Evolutionary conservation across 2,888 invertebrate species (phyloP), one percentile per base, ranked within the genome.

Genomic region (Troglohyphantes excavatus): DNA sequence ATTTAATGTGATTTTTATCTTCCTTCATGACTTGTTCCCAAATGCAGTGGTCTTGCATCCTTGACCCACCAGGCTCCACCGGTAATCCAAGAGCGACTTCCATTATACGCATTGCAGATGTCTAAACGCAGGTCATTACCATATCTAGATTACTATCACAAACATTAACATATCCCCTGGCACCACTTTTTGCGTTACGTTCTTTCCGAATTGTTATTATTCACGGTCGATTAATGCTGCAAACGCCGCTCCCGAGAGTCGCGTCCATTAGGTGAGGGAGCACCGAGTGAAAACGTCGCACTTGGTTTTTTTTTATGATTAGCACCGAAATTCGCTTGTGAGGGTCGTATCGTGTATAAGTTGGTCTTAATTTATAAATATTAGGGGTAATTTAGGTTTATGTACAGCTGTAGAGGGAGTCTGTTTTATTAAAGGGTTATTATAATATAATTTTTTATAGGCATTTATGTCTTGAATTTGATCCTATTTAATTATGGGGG

Each of bases 161-260:
- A 46, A 27, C 83, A 83, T 83, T 83, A 83, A 83, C 83, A 83
- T 83, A 83, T 83, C 83, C 83, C 83, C 70, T 73, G 83, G 83
- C 73, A 72, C 63, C 72, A 73, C 61, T 83, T 83, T 83, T 83
- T 73, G 65, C 73, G 59, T 82, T 70, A 61, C 82, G 70, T 82
- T 63, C 82, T 83, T 83, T 83, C 72, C 21, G 83, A 27, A 83
- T 73, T 83, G 83, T 83, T 83, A 83, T 83, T 83, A 83, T 83
- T 63, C 83, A 83, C 73, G 83, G 83, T 83, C 83, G 83, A 83
- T 83, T 83, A 83, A 83, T 83, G 83, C 59, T 82, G 61, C 21
- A 53, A 72, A 61, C 21, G 53, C 39, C 19, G 43, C n/a, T 46
- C 73, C 43, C 21, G 6, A 13, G 73, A 43, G 39, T 61, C 33